A percentile compares a stretch with the other conserved stretches of the same genome.
These are phyloP conservation scores for Campylomormyrus numenius DNA, from an alignment of 2,113 vertebrate genomes.

Conservation along the genomic window DNA sequence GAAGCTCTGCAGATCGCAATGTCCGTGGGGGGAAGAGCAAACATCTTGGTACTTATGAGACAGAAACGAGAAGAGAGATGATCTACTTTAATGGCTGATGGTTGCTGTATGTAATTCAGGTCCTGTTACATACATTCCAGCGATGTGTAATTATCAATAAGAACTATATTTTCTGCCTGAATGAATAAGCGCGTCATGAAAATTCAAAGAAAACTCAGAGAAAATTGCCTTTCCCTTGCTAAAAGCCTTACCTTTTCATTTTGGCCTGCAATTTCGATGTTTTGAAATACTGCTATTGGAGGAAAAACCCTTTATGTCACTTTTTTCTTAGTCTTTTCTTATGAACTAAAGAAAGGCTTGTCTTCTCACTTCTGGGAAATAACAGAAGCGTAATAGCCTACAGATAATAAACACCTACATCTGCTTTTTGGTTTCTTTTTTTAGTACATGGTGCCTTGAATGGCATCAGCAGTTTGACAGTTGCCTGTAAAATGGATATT, in stretches of 20 bases:
- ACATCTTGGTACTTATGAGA: not conserved
- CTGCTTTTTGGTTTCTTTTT: not conserved
- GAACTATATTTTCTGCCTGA: not conserved
- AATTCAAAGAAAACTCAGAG: not conserved
- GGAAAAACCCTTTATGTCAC: not conserved
- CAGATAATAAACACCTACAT: not conserved
- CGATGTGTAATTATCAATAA: not conserved
- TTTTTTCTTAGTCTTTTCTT: not conserved
- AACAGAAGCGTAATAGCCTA: not conserved
- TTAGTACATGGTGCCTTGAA: not conserved
- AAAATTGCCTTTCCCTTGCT: not conserved
- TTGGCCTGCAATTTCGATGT: not conserved
- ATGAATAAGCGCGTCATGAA: not conserved
- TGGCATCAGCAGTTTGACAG: not conserved
- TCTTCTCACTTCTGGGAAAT: slow-evolving; percentile 6
- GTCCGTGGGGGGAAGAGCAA: not conserved
- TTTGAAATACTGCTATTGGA: not conserved
- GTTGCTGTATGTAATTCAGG: not conserved
- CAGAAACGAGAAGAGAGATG: not conserved
- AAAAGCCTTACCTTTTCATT: not conserved
- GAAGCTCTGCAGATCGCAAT: not conserved
- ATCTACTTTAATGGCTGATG: not conserved
- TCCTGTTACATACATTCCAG: not conserved
- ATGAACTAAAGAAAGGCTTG: not conserved
- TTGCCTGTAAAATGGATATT: not conserved